Evolutionary conservation across 2,113 vertebrate genomes (phyloP), one percentile per base, ranked within the genome.

Genomic region (Cariama cristata): DNA sequence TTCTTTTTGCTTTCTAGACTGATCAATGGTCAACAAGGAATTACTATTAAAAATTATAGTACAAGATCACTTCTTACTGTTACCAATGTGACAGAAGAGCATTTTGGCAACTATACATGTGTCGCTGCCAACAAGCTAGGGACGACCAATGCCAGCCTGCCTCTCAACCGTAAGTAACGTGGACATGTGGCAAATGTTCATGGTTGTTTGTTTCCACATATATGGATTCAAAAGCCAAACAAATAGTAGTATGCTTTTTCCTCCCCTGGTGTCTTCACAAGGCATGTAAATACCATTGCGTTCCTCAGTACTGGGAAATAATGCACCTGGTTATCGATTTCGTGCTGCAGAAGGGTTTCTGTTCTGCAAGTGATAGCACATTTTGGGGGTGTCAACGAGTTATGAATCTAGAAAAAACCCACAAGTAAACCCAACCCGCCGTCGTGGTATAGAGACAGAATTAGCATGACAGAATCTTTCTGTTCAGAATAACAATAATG

Each of bases 21-120:
- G 98, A 98, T 98, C 97, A 99, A 99, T 97, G 99, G 99, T 76
- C 98, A 98, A 93, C 99, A 99, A 98, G 99, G 99, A 95, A 99
- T 99, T 91, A 98, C 99, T 92, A 99, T 99, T 98, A 99, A 99
- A 98, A 99, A 98, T 97, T 99, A 99, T 96, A 99, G 98, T 97
- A 99, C 99, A 94, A 99, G 99, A 99, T 99, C 99, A 95, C 97
- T 99, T 96, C 99, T 99, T 96, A 99, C 99, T 88, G 98, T 99
- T 96, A 99, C 97, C 98, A 99, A 99, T 94, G 99, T 99, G 98
- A 99, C 99, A 97, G 99, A 99, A 98, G 99, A 99, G 97, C 99
- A 99, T 97, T 99, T 99, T 85, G 99, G 99, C 97, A 99, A 99
- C 99, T 99, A 99, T 98, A 99, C 99, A 18, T 99, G 99, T 91